These are phyloP conservation scores for Bolborhynchus lineola DNA, from an alignment of 2,113 vertebrate species.

Conservation along the genomic window DNA sequence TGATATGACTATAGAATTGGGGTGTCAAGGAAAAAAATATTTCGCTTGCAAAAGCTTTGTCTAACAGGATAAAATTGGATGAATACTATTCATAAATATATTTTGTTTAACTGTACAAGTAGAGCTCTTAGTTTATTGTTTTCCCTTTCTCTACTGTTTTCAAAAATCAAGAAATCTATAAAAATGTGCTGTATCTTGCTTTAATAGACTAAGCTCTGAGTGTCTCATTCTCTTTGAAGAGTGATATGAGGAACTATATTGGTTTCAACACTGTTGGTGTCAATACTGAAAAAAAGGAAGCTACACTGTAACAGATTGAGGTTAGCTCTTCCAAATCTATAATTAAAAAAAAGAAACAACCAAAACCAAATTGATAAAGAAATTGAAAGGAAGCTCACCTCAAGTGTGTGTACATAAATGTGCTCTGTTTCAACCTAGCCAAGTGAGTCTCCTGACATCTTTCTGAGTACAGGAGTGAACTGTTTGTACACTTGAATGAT, in stretches of 20 bases:
- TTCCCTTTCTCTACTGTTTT: neutral
- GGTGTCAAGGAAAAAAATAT: neutral
- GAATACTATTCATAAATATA: neutral
- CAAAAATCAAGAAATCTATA: neutral
- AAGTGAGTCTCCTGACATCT: neutral
- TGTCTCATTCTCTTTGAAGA: neutral
- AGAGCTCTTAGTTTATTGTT: neutral
- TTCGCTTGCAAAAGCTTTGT: neutral
- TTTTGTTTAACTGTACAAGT: neutral
- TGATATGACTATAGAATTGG: neutral
- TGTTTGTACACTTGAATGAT: neutral
- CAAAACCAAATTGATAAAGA: neutral
- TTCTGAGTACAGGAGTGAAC: neutral
- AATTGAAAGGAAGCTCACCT: neutral
- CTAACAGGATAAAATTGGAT: neutral
- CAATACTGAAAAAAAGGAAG: neutral
- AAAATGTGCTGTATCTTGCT: neutral
- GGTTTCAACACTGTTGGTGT: neutral
- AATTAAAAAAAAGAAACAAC: neutral
- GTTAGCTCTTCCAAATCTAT: neutral
- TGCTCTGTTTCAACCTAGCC: neutral
- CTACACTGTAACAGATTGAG: neutral
- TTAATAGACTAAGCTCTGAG: neutral
- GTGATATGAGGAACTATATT: neutral
- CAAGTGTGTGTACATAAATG: neutral